Conservation (phyloP, 2,113 vertebrate genomes). For the Mobula hypostoma region DNA sequence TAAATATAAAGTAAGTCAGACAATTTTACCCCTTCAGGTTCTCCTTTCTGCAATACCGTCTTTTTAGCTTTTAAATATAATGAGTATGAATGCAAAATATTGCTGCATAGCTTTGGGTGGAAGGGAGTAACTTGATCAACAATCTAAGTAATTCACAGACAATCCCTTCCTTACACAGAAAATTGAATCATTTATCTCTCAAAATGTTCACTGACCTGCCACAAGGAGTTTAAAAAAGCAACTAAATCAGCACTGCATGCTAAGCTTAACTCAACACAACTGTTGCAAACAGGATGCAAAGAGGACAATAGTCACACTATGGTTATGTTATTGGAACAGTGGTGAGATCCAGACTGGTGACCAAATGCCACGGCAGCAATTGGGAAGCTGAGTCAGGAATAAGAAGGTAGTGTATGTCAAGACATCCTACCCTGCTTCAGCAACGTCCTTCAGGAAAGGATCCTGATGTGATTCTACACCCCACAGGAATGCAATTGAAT, state of each 20-base stretch:
- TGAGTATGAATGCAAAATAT: background rate
- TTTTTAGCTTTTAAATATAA: background rate
- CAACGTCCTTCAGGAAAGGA: too few relatives aligned
- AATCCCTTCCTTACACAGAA: background rate
- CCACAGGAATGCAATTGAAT: too few relatives aligned
- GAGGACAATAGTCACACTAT: too few relatives aligned
- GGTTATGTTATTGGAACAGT: too few relatives aligned
- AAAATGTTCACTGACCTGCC: background rate
- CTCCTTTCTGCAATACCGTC: background rate
- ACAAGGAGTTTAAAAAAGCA: background rate
- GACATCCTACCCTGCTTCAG: too few relatives aligned
- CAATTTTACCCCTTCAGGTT: too few relatives aligned
- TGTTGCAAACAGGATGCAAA: background rate
- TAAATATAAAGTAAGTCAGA: background rate
- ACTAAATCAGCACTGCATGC: background rate
- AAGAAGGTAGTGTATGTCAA: too few relatives aligned
- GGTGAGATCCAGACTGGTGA: too few relatives aligned
- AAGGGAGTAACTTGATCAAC: background rate
- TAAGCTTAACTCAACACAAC: background rate
- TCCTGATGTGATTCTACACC: too few relatives aligned
- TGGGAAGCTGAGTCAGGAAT: too few relatives aligned
- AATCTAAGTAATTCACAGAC: background rate
- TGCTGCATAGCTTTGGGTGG: background rate
- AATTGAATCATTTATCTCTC: background rate
- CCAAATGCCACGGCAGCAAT: too few relatives aligned